These are phyloP conservation scores for Cichlasoma orientale DNA, from an alignment of 2,797 vertebrate genomes.

Conservation along the genomic window DNA sequence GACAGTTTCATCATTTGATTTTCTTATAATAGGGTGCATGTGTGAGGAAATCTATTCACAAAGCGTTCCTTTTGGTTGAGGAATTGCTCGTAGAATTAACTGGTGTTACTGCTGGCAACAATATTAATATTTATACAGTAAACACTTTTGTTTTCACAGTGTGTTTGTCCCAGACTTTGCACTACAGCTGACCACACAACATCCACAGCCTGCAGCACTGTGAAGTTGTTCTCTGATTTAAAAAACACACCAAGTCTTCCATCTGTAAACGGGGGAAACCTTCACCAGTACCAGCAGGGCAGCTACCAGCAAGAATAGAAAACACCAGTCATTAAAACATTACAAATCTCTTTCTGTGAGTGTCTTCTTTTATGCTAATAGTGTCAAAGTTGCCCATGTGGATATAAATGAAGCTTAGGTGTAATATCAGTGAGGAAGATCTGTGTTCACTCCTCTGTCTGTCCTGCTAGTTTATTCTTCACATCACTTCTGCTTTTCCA, in stretches of 20 bases:
- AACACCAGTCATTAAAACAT: too few relatives aligned
- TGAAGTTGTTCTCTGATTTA: not conserved
- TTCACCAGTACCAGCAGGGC: too few relatives aligned
- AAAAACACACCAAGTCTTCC: not conserved
- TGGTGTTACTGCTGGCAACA: not conserved
- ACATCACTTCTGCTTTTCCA: too few relatives aligned
- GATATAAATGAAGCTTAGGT: too few relatives aligned
- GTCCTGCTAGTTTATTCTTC: too few relatives aligned
- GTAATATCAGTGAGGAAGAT: too few relatives aligned
- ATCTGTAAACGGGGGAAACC: too few relatives aligned
- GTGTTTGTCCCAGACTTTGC: not conserved
- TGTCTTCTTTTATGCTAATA: too few relatives aligned
- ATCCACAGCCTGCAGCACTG: not conserved
- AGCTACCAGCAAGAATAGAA: too few relatives aligned
- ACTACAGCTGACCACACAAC: not conserved
- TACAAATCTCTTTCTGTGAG: too few relatives aligned
- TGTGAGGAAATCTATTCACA: not conserved
- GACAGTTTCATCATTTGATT: not conserved
- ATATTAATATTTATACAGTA: not conserved
- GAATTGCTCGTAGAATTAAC: not conserved
- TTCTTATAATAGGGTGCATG: not conserved
- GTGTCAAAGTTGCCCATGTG: too few relatives aligned
- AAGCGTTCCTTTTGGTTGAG: not conserved
- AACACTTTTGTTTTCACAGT: not conserved
- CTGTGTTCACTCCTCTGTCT: too few relatives aligned